Conservation (phyloP, 2,113 vertebrate species). For the Noturus placidus region DNA sequence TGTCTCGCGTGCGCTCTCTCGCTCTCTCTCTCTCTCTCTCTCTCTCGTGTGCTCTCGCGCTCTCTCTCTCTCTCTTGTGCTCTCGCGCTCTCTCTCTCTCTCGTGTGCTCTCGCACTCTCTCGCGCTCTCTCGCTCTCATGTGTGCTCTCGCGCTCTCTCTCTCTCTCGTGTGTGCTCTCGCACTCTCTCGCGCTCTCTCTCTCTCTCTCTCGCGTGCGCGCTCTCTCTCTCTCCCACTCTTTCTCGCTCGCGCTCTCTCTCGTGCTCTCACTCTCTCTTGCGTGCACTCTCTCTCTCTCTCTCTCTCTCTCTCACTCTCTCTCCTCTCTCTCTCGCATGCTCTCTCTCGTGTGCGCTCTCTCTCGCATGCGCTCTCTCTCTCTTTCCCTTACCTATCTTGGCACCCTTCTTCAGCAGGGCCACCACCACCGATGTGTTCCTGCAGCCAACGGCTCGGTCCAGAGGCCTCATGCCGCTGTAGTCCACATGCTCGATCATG, state of each 20-base stretch:
- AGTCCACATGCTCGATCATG: constrained; percentile 90
- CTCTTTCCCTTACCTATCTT: constrained; percentile 82
- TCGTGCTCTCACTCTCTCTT: background rate
- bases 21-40: background rate
- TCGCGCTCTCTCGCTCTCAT: no score
- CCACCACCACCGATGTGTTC: constrained; percentile 88
- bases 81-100: background rate
- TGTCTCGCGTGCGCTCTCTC: no score
- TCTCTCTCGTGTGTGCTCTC: background rate
- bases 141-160: no score
- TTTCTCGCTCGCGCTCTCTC: no score
- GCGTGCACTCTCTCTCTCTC: background rate
- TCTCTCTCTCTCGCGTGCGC: background rate
- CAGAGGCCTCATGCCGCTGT: constrained; percentile 87
- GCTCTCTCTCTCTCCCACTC: no score
- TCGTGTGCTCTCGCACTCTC: no score
- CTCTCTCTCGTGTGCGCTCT: no score
- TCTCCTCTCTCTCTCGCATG: no score
- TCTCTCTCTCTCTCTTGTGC: background rate
- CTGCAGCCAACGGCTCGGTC: constrained; percentile 87
- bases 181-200: no score
- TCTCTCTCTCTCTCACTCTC: background rate
- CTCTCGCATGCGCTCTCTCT: background rate
- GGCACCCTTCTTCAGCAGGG: constrained; percentile 88
- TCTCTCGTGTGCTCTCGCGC: background rate